Base-by-base conservation (phyloP, 2,888 invertebrate genomes). In the Scaptomyza parva region DNA sequence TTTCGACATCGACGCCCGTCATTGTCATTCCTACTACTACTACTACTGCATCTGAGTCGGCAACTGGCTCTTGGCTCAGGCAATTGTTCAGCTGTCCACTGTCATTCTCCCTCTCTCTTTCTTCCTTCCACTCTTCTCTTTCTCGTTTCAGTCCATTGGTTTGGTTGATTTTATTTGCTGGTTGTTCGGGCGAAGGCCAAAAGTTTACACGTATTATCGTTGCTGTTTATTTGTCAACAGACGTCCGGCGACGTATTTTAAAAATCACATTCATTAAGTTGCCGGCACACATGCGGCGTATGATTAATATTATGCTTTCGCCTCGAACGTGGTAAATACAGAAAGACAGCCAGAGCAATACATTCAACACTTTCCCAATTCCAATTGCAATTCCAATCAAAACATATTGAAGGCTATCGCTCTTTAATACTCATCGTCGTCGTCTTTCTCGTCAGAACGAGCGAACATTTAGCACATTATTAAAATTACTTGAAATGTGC, bases 401-500 rank as follows among this genome's bases (percentile, higher is more conserved):
- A 40, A 41, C 47, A 63, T 52, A 64, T 52, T 77, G 62, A 55
- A 51, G 54, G 54, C 30, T 47, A 59, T 53, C 59, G 54, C 52
- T 41, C 52, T 41, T 37, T 39, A 72, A 47, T 60, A 54, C 61
- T 61, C 78, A 82, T 62, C 67, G n/a, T 62, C 65, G 66, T n/a
- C n/a, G 74, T 60, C 78, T 78, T 60, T 77, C 73, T 73, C 60
- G 78, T 37, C 57, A 44, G 55, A 86, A 67, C 68, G 70, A 59
- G 74, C 60, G 57, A 60, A 63, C 87, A 86, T 67, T 82, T 82
- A 70, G 50, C 88, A 86, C 82, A 77, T 86, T 80, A 82, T 82
- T 82, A 86, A 88, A 82, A 88, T 86, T 77, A 84, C 82, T 86
- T 70, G 59, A 73, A n/a, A n/a, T n/a, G n/a, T n/a, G n/a, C n/a